A percentile compares a stretch with the other conserved stretches of the same genome.
Evolutionary conservation across 2,888 invertebrate genomes (phyloP).

Genomic region (Drosophila algonquin): DNA sequence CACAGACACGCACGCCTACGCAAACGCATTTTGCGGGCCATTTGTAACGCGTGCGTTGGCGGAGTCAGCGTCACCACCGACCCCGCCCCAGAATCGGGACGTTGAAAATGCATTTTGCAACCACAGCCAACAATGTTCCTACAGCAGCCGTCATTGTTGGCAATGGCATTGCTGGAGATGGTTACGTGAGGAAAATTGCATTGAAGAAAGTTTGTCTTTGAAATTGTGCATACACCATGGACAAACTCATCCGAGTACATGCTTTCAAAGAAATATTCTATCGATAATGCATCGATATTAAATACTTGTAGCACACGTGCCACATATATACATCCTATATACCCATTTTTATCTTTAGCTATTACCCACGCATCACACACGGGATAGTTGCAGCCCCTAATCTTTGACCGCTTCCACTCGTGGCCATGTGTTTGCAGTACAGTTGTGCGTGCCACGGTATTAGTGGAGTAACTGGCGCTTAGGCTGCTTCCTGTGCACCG

Average conservation of each 20-base stretch:
- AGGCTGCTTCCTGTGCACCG: slow-evolving; percentile 62
- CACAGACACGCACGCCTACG: slow-evolving; percentile 28
- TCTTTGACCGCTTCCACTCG: slow-evolving; percentile 27
- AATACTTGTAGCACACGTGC: slow-evolving; percentile 7
- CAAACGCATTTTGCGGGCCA: slow-evolving; percentile 40
- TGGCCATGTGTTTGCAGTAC: slow-evolving; percentile 33
- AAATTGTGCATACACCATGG: slow-evolving; percentile 31
- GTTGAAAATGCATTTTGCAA: slow-evolving; percentile 44
- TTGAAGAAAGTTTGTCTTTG: slow-evolving; percentile 30
- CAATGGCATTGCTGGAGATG: slow-evolving; percentile 20
- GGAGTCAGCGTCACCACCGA: too few relatives aligned
- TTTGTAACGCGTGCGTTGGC: slow-evolving; percentile 37
- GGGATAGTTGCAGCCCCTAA: slow-evolving; percentile 12
- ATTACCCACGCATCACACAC: slow-evolving; percentile 4
- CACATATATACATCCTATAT: too few relatives aligned
- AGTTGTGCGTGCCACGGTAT: slow-evolving; percentile 68
- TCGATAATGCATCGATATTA: slow-evolving; percentile 27
- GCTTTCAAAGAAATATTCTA: slow-evolving; percentile 26
- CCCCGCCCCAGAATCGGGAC: slow-evolving; percentile 5
- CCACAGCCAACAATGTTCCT: slow-evolving; percentile 23
- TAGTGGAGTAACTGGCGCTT: slow-evolving; percentile 67
- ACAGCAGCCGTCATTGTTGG: slow-evolving; percentile 15
- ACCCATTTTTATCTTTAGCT: slow-evolving; percentile 1
- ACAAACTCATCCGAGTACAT: slow-evolving; percentile 26
- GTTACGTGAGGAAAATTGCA: slow-evolving; percentile 36